phyloP scores from a whole-genome alignment of 2,797 vertebrate species.

The Diceros bicornis region DNA sequence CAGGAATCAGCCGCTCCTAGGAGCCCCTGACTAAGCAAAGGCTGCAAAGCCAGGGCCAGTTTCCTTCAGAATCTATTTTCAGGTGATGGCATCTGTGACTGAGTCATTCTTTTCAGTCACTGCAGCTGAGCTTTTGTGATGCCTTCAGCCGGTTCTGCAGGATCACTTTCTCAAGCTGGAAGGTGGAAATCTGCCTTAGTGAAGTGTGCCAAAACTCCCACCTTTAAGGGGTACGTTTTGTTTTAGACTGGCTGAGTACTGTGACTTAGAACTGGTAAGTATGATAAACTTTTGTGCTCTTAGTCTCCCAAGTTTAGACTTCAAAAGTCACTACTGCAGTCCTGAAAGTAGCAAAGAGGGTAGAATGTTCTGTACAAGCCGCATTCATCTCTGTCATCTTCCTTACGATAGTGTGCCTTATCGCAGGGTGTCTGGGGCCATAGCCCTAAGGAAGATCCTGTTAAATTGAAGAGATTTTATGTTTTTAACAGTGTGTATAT shows the following conservation, averaged over 20 bases:
- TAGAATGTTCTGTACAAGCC: constrained; percentile 17
- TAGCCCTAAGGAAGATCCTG: constrained; percentile 23
- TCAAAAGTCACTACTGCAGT: neutral
- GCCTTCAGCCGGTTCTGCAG: neutral
- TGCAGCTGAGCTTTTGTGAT: neutral
- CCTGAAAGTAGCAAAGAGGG: neutral
- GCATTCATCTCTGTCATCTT: neutral
- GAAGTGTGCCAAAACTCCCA: neutral
- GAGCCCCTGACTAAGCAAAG: neutral
- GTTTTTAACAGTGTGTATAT: neutral
- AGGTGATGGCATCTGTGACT: neutral
- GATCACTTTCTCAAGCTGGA: constrained; percentile 4
- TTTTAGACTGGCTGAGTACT: neutral
- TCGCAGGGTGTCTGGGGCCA: neutral
- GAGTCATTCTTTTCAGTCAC: constrained; percentile 10
- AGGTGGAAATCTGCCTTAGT: constrained; percentile 3
- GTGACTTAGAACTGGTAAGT: neutral
- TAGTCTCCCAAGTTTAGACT: constrained; percentile 8
- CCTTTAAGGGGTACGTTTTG: neutral
- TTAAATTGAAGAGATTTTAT: constrained; percentile 39
- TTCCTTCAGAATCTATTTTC: constrained; percentile 22
- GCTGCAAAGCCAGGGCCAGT: neutral
- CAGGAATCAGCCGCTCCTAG: neutral
- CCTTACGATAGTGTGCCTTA: neutral
- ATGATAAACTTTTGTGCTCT: constrained; percentile 11